Evolutionary conservation across 1,140 invertebrate genomes (phyloP).

Genomic region (Eciton burchellii): DNA sequence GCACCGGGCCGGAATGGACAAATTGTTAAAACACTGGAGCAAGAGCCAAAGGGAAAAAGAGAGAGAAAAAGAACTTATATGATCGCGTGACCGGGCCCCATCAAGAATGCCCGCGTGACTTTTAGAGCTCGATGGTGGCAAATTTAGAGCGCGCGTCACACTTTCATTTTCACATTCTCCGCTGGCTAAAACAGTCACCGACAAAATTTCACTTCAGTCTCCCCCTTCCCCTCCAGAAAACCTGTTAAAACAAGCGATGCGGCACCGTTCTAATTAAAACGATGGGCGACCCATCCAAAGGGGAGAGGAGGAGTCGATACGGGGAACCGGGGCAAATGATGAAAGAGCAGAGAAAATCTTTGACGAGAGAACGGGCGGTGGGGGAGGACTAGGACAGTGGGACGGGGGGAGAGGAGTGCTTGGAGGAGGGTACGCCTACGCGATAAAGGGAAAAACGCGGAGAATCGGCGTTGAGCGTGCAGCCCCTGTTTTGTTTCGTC

Average conservation of each 20-base stretch:
- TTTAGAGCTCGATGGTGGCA: conserved; percentile 37
- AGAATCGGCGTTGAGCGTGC: conserved; percentile 49
- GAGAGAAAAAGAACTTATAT: too few relatives aligned
- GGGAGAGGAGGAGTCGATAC: neutral
- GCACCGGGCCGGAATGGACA: conserved; percentile 29
- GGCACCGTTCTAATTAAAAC: conserved; percentile 60
- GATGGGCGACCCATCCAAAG: neutral
- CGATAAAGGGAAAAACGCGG: conserved; percentile 37
- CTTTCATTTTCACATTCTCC: conserved; percentile 57
- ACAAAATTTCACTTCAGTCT: conserved; percentile 45
- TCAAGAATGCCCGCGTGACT: conserved; percentile 43
- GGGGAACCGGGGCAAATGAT: neutral
- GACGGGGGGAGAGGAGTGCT: too few relatives aligned
- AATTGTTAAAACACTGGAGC: conserved; percentile 39
- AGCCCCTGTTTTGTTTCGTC: conserved; percentile 66
- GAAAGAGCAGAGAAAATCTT: conserved; percentile 49
- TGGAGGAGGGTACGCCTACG: conserved; percentile 33
- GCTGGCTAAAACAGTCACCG: conserved; percentile 50
- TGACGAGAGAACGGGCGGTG: conserved; percentile 20
- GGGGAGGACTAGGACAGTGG: neutral
- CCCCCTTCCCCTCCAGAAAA: conserved; percentile 12
- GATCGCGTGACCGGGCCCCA: conserved; percentile 42
- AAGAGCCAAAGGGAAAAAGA: too few relatives aligned
- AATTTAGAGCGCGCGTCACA: conserved; percentile 46
- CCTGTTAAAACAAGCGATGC: conserved; percentile 54